Base-by-base conservation (phyloP, 1,140 invertebrate species). In the Steinernema khuongi region DNA sequence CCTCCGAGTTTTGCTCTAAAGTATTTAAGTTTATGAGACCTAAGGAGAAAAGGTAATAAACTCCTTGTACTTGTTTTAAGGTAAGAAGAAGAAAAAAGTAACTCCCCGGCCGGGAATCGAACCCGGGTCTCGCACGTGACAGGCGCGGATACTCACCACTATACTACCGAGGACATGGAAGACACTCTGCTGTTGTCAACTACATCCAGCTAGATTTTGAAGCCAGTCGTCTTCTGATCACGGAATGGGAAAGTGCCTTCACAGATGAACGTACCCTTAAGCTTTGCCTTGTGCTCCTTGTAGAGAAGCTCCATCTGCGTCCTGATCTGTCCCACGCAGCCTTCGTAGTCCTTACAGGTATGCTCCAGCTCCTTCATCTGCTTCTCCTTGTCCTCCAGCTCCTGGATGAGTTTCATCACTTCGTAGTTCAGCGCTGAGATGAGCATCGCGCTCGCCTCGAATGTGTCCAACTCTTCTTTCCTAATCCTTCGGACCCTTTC, bases 371-470 rank as follows among this genome's bases (percentile, higher is more conserved):
- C 74, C 22, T 70, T 69, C 33, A 78, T 31, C 36, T 78, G 71
- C 28, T 50, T 43, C 32, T 78, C 74, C 67, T 78, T 78, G n/a
- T 31, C 69, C 33, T 72, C 72, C 1, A 69, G 18, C 50, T 78
- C 77, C 70, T 78, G 68, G 44, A 78, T 43, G 1, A 78, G 41
- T 18, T 50, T 67, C 72, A 77, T 75, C 19, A 78, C 17, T 31
- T 78, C 77, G 50, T 70, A 78, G 50, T 78, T 73, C 19, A 78
- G 67, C 11, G 70, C 68, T 14, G 77, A 72, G 67, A 78, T 78
- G 14, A 78, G 33, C 71, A 78, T 68, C 28, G 77, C 70, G 41
- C 74, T 77, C 11, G 76, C 70, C 44, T 72, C 77, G 1, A 70
- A 32, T 17, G 72, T 71, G 43, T 75, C 60, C 28, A 70, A 67